These are phyloP conservation scores for Apteryx mantelli DNA, from an alignment of 2,113 vertebrate species.

Conservation along the genomic window DNA sequence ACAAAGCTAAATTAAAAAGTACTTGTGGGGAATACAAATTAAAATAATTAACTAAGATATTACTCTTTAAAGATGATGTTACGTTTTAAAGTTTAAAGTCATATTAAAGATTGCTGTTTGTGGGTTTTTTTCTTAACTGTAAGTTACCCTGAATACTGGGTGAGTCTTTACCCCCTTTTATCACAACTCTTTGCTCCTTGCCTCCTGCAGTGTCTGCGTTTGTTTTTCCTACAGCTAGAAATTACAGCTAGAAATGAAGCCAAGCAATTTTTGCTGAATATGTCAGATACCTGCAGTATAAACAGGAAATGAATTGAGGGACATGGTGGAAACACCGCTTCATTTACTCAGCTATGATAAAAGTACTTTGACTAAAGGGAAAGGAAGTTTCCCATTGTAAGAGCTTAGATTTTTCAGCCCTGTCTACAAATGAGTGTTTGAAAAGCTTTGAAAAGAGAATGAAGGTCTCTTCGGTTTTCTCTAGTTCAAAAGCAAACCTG, in stretches of 20 bases:
- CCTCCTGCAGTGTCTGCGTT: neutral
- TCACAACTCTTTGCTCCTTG: neutral
- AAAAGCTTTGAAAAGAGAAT: neutral
- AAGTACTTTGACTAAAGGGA: neutral
- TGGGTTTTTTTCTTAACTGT: neutral
- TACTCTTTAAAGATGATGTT: neutral
- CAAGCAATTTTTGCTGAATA: neutral
- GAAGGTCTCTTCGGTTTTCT: neutral
- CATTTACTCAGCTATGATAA: neutral
- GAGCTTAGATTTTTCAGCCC: neutral
- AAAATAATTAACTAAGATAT: neutral
- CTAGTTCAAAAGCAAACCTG: neutral
- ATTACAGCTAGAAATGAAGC: conserved; percentile 12
- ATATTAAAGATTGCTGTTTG: neutral
- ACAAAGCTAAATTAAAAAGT: neutral
- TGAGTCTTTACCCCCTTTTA: neutral
- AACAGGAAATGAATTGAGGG: neutral
- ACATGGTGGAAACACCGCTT: neutral
- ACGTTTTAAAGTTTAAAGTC: neutral
- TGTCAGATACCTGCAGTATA: rapidly evolving
- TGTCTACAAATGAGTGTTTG: neutral
- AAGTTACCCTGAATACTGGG: neutral
- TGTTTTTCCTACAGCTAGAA: neutral
- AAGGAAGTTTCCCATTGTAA: neutral
- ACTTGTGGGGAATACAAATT: neutral